Evolutionary conservation across 2,888 invertebrate species (phyloP), one percentile per base, ranked within the genome.

Genomic region (Phanerotoma sp.): DNA sequence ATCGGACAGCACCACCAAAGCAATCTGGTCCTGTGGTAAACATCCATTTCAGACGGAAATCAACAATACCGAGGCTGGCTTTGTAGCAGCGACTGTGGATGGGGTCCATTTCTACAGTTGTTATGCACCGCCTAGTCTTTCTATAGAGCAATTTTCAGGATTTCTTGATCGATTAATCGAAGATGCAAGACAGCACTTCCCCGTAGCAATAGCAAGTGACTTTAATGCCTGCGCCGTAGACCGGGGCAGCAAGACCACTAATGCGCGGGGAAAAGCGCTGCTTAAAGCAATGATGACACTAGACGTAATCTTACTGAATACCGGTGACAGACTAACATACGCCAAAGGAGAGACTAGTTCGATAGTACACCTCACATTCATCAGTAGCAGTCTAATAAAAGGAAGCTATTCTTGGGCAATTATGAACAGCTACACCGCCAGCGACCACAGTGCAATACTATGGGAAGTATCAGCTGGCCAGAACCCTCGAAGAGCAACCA

Each of bases 201-300:
- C 54, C 1, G 54, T 60, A 10, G 52, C 56, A 7, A 61, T 64
- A 10, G 61, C 62, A 10, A 63, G 61, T 0, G 63, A 60, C 41
- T 61, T 63, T 37, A 62, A 63, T 21, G 53, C 58, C 16, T 59
- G 57, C 59, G 60, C 61, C 15, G 46, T 48, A 1, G 62, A 62
- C 16, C 60, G 62, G 65, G 62, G 63, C 20, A 60, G 57, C 54
- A 54, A 53, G 21, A 32, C 44, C 15, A 65, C 60, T 4, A 60
- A 60, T 38, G 21, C 16, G 7, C 45, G 62, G 28, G 61, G 63
- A 11, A 35, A 56, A 30, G 52, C 58, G 6, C 54, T 63, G 5
- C 6, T 38, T 5, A 16, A 16, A n/a, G n/a, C n/a, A n/a, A n/a
- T n/a, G n/a, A n/a, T n/a, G n/a, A n/a, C n/a, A n/a, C n/a, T n/a